Conservation (phyloP, 2,888 invertebrate genomes). For the Elgonia sp. region DNA sequence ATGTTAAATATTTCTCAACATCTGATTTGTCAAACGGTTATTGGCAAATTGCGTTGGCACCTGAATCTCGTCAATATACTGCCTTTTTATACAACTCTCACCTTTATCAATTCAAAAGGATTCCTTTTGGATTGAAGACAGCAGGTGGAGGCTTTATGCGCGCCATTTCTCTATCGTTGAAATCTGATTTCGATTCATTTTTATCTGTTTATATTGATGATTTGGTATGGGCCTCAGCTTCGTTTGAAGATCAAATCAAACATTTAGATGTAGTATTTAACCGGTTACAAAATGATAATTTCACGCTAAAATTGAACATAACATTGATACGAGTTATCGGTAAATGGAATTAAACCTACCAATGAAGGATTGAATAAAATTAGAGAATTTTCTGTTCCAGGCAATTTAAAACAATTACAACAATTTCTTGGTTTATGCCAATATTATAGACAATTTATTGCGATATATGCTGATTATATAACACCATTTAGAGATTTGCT, state of each 20-base stretch:
- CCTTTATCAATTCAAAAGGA: slow-evolving; percentile 6
- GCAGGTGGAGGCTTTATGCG: slow-evolving; percentile 8
- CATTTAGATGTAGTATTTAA: slow-evolving; percentile 5
- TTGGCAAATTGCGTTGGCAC: slow-evolving; percentile 24
- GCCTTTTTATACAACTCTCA: neutral
- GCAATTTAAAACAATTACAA: slow-evolving; percentile 15
- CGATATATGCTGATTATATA: neutral
- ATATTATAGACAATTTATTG: slow-evolving; percentile 35
- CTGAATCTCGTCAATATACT: slow-evolving; percentile 10
- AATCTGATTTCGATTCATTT: slow-evolving; percentile 26
- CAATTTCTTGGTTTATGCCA: slow-evolving; percentile 4
- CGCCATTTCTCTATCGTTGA: slow-evolving; percentile 21
- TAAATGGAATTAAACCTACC: neutral
- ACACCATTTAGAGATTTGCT: slow-evolving; percentile 11
- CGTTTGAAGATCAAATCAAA: slow-evolving; percentile 21
- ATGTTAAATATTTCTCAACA: neutral
- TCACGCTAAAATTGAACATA: slow-evolving; percentile 1
- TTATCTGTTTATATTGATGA: slow-evolving; percentile 35
- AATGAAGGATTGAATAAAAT: neutral
- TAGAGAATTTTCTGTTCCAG: slow-evolving; percentile 7
- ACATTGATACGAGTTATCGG: neutral
- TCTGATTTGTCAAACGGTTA: slow-evolving; percentile 29
- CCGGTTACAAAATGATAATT: slow-evolving; percentile 19
- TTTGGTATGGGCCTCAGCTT: slow-evolving; percentile 12
- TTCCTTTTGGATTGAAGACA: slow-evolving; percentile 12